phyloP scores from a whole-genome alignment of 2,888 invertebrate genomes.

The Ormyrus thymus region DNA sequence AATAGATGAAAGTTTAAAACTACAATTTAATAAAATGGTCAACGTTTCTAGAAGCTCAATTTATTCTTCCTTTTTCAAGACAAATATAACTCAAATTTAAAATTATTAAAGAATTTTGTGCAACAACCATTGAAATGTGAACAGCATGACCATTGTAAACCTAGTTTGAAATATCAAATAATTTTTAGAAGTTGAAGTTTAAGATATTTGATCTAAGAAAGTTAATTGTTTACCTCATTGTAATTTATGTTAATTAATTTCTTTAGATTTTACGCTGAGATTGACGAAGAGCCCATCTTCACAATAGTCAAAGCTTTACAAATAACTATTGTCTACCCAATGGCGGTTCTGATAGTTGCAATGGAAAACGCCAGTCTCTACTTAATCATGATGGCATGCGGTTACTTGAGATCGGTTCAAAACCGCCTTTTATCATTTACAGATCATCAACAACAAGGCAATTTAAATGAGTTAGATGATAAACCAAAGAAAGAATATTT shows the following conservation, averaged over 20 bases:
- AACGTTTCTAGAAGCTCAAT: not conserved
- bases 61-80: not conserved
- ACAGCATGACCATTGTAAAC: not conserved
- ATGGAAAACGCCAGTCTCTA: conserved; percentile 5
- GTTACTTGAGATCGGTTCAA: conserved; percentile 9
- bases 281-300: conserved; percentile 17
- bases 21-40: too few species aligned
- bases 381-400: conserved; percentile 35
- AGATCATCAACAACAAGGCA: not conserved
- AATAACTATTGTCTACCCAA: not conserved
- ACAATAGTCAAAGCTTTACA: not conserved
- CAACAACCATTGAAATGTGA: too few species aligned
- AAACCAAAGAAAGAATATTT: too few species aligned
- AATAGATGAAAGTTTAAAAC: too few species aligned
- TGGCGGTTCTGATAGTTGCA: not conserved
- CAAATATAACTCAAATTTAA: too few species aligned
- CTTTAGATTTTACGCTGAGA: conserved; percentile 22
- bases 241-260: not conserved
- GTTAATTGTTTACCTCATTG: not conserved
- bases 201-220: not conserved
- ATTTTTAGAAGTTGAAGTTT: not conserved
- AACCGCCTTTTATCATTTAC: conserved; percentile 4
- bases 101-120: too few species aligned
- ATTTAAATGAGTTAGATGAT: not conserved
- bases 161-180: not conserved